Conservation (phyloP, 2,113 vertebrate genomes). For the Diphyllodes magnificus region DNA sequence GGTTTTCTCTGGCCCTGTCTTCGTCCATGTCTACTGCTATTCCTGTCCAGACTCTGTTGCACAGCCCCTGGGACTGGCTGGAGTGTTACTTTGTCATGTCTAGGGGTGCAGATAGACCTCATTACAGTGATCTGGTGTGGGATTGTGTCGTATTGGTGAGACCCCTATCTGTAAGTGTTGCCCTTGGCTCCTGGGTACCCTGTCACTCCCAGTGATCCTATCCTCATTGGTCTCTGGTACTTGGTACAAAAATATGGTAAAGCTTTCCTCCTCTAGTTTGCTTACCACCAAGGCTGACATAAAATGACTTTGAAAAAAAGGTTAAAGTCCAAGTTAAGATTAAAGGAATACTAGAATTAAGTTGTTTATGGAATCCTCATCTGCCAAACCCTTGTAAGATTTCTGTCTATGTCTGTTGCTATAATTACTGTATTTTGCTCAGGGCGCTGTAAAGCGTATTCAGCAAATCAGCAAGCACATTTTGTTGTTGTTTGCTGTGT, state of each 20-base stretch:
- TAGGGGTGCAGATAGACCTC: too few species aligned
- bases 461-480: background rate
- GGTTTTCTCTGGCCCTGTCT: background rate
- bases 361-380: background rate
- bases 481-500: background rate
- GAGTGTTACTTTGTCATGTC: background rate
- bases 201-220: accelerated
- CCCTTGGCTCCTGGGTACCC: background rate
- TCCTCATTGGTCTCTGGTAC: background rate
- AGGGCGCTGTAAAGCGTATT: accelerated
- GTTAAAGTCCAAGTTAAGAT: background rate
- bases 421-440: background rate
- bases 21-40: background rate
- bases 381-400: background rate
- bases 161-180: background rate
- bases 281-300: background rate
- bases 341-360: background rate
- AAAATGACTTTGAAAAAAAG: background rate
- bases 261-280: background rate
- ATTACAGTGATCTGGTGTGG: background rate
- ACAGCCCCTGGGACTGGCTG: background rate
- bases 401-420: background rate
- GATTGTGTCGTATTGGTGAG: background rate
- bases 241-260: background rate
- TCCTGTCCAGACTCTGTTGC: background rate